Percentiles rank a stretch among this genome's conserved stretches.
Evolutionary conservation across 2,113 vertebrate species (phyloP).

Genomic region (Oreochromis niloticus): DNA sequence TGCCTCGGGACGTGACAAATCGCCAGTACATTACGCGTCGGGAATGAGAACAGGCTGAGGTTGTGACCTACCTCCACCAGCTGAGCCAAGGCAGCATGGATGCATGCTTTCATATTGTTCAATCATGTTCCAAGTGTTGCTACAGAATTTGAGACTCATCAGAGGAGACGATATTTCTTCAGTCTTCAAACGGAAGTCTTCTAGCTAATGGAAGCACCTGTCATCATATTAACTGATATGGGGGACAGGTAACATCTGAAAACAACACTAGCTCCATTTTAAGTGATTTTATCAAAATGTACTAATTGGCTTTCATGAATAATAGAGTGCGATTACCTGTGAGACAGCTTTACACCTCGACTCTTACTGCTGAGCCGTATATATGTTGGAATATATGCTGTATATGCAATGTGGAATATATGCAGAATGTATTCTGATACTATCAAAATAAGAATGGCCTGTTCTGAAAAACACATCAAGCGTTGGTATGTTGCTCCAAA

Average conservation of each 20-base stretch:
- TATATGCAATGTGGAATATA: neutral
- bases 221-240: neutral
- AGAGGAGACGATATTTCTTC: neutral
- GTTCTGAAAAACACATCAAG: neutral
- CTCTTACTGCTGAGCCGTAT: neutral
- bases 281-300: neutral
- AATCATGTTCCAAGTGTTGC: neutral
- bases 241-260: neutral
- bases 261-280: neutral
- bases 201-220: neutral
- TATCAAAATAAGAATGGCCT: neutral
- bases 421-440: neutral
- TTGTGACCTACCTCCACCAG: neutral
- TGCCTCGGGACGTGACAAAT: neutral
- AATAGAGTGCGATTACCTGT: neutral
- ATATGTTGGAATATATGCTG: neutral
- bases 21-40: neutral
- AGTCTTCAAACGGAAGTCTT: neutral
- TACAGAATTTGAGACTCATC: neutral
- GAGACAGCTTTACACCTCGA: neutral
- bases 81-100: neutral
- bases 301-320: neutral
- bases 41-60: neutral
- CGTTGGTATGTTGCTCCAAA: neutral
- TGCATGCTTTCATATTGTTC: neutral